These are phyloP conservation scores for Merops nubicus DNA, from an alignment of 2,113 vertebrate species.

Conservation along the genomic window DNA sequence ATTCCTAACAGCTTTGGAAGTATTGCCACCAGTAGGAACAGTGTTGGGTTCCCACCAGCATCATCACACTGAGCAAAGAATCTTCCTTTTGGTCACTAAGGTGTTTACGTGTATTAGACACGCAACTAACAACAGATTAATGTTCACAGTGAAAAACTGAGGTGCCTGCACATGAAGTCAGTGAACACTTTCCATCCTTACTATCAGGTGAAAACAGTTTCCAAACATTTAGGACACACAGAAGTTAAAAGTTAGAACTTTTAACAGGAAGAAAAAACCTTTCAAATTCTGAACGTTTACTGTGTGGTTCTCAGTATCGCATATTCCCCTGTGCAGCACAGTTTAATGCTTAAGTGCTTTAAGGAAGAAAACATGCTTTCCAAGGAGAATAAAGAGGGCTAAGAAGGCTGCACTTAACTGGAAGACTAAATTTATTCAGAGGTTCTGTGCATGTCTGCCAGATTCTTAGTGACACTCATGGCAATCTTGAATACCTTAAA, in stretches of 20 bases:
- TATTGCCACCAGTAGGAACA: background rate
- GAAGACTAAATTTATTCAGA: background rate
- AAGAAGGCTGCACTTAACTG: background rate
- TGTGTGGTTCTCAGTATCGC: background rate
- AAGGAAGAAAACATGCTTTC: background rate
- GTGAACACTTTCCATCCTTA: background rate
- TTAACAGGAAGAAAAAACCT: background rate
- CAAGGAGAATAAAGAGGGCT: background rate
- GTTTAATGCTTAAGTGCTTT: background rate
- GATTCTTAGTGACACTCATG: background rate
- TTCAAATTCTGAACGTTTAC: background rate
- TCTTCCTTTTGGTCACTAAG: background rate
- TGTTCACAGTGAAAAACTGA: background rate
- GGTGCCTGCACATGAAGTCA: background rate
- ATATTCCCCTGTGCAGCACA: background rate
- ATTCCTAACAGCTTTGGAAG: background rate
- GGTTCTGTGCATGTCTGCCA: background rate
- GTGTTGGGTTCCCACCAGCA: background rate
- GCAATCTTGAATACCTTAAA: background rate
- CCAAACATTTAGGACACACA: background rate
- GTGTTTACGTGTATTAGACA: accelerated
- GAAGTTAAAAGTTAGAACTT: background rate
- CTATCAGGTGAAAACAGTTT: background rate
- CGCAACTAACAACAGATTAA: background rate
- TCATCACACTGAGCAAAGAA: background rate